A percentile compares a stretch with the other conserved stretches of the same genome.
Conservation (phyloP, 2,113 vertebrate genomes). For the Varanus salvator region DNA sequence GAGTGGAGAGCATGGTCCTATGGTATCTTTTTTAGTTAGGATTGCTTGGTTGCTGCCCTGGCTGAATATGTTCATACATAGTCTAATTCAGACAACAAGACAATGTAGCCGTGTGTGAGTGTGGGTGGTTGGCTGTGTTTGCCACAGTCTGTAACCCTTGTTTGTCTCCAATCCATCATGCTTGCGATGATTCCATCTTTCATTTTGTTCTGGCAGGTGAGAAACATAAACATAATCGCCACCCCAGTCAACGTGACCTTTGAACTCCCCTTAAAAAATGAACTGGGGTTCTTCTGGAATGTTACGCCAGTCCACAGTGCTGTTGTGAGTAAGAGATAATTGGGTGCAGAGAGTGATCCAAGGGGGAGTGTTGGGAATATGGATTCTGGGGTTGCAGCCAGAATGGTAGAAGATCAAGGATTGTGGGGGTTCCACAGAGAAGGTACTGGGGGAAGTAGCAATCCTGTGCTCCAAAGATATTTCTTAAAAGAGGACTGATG, state of each 20-base stretch:
- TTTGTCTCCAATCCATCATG: neutral
- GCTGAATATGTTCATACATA: too few relatives aligned
- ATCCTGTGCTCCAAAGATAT: neutral
- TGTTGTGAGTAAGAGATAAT: neutral
- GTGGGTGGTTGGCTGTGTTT: too few relatives aligned
- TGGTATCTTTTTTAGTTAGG: too few relatives aligned
- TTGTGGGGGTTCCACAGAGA: neutral
- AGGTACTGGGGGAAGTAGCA: neutral
- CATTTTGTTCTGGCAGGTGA: slow-evolving; percentile 1
- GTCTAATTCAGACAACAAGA: too few relatives aligned
- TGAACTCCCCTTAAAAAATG: neutral
- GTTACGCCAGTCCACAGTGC: neutral
- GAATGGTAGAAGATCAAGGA: neutral
- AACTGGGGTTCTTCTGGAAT: slow-evolving; percentile 23
- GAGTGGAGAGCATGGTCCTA: too few relatives aligned
- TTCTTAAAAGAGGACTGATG: too few relatives aligned
- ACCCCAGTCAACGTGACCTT: slow-evolving; percentile 15
- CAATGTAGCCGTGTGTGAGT: too few relatives aligned
- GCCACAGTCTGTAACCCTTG: neutral
- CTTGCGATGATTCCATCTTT: too few relatives aligned
- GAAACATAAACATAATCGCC: neutral
- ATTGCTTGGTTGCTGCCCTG: too few relatives aligned
- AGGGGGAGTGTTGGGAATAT: neutral
- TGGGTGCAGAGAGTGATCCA: too few relatives aligned
- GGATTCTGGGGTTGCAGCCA: neutral